Base-by-base conservation (phyloP, 2,797 vertebrate genomes). In the Pteropus rufus region DNA sequence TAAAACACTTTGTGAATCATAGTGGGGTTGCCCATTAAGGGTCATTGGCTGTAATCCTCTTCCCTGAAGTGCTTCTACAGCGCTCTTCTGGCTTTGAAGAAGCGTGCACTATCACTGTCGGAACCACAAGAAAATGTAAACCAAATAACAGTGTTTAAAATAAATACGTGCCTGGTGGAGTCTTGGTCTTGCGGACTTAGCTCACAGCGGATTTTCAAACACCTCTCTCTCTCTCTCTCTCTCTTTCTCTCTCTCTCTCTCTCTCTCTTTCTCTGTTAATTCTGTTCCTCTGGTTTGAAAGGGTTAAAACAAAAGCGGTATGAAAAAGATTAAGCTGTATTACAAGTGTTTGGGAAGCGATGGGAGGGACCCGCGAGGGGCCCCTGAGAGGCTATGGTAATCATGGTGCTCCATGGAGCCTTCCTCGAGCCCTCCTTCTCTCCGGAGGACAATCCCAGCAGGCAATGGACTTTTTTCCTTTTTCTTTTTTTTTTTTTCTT, bases 61-160 rank as follows among this genome's bases (percentile, higher is more conserved):
- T 41, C 60, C 46, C 58, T 89, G 65, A 60, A 72, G 46, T 70
- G 84, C 89, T 88, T 82, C 86, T 39, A n/a, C 77, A 80, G 14
- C 24, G 0, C n/a, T 75, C 70, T 60, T 18, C 29, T 8, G 41
- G 92, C 62, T 86, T 93, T 89, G 97, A 87, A 97, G 95, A 79
- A 49, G 67, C 3, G 3, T 5, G 26, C 90, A 87, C 0, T 65
- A 75, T 89, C 86, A 56, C 77, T 91, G 91, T 97, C 44, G 5
- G 82, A 93, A 96, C 92, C 92, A 92, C 92, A 95, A 96, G 89
- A 88, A 94, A 90, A 89, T 3, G 0, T 31, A 41, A 91, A 79
- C 46, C 58, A 96, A 93, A 95, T 95, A 83, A 36, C 70, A 94
- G 44, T 95, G 62, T 90, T 97, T 98, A 82, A 87, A 92, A 62